Evolutionary conservation across 2,113 vertebrate genomes (phyloP), one percentile per base, ranked within the genome.

Genomic region (Xiphophorus couchianus): DNA sequence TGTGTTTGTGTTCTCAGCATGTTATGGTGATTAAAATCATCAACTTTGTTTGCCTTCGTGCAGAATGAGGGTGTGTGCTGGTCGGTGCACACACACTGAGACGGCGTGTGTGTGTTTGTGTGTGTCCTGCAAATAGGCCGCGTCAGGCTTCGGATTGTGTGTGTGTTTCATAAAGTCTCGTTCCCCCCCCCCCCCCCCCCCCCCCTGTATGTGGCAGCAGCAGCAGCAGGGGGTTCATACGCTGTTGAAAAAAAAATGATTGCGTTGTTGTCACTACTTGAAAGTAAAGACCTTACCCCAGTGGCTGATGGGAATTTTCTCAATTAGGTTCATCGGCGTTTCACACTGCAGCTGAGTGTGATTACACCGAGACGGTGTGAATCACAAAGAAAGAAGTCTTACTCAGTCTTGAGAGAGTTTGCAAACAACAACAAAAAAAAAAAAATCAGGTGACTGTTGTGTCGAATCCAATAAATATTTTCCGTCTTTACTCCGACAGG

Each of bases 1-100:
- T 76, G 79, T 85, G 86, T 90, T 91, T 90, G 86, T 89, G 80
- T 92, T 91, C 79, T 66, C 85, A 80, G 80, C 88, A 79, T 89
- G 83, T 88, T 90, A 66, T 82, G 66, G 72, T 91, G 90, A 91
- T 91, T 91, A 89, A 87, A 90, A 91, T 82, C 73, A 90, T 90
- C 85, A 85, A 68, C 68, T 87, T 75, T 63, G 73, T 66, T 33
- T 70, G 58, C 31, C 33, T 33, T 63, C 73, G 61, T 73, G 67
- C 65, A 51, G 35, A 29, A 25, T 27, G 69, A 60, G 31, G 76
- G 69, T 73, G 54, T 82, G 70, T 54, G 22, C 35, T 22, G 19
- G 64, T 66, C 33, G 62, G 30, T 33, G 30, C 35, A 37, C 35
- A 37, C 35, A 33, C 67, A 68, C 30, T 31, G 29, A 54, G 29